Percentiles rank a stretch among this genome's conserved stretches.
These are phyloP conservation scores for Petrocephalus microphthalmus DNA, from an alignment of 2,113 vertebrate species.

Conservation along the genomic window DNA sequence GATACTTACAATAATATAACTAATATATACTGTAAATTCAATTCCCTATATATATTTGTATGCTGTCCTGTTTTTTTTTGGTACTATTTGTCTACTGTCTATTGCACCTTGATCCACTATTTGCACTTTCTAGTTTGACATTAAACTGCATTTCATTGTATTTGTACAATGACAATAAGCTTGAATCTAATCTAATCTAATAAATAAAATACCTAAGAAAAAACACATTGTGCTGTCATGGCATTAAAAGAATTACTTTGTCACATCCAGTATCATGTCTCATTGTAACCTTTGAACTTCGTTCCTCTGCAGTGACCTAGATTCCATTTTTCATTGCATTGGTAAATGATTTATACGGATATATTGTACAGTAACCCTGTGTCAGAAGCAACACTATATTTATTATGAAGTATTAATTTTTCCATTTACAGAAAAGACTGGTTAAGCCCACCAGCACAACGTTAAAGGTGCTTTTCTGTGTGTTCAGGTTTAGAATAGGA, in stretches of 20 bases:
- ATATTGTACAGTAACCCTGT: background rate
- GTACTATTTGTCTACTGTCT: too few relatives aligned
- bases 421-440: background rate
- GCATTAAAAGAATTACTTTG: background rate
- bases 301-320: background rate
- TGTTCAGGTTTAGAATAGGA: slow-evolving; percentile 51
- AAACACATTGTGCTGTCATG: background rate
- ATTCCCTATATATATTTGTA: too few relatives aligned
- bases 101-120: too few relatives aligned
- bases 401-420: background rate
- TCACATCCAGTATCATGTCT: background rate
- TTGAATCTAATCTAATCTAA: too few relatives aligned
- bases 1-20: too few relatives aligned
- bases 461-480: background rate
- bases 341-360: background rate
- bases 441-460: background rate
- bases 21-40: too few relatives aligned
- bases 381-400: background rate
- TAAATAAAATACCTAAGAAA: background rate
- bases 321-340: background rate
- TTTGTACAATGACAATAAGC: too few relatives aligned
- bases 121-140: too few relatives aligned
- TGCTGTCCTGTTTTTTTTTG: too few relatives aligned
- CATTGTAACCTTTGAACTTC: background rate
- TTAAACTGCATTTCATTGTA: too few relatives aligned